Evolutionary conservation across 1,140 invertebrate genomes (phyloP), one percentile per base, ranked within the genome.

Genomic region (Tetranychus cinnabarinus): DNA sequence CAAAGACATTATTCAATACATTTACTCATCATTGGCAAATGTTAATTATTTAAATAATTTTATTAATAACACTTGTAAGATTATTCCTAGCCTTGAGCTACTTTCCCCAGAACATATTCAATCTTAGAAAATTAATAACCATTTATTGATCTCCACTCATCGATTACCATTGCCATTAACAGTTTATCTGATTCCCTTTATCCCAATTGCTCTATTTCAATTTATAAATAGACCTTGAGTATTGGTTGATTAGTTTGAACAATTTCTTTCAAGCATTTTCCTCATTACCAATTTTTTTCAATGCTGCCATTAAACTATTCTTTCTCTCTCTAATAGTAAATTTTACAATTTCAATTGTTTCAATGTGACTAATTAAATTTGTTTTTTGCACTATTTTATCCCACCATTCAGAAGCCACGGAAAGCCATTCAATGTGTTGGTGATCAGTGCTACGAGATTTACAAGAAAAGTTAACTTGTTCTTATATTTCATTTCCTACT

Each of bases 151-250:
- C 23, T 23, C 23, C 23, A 23, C 23, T 23, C 23, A 23, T 23
- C 23, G 23, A 23, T 23, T 23, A 23, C 23, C 23, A n/a, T 47
- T 47, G 23, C 13, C 2, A 47, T n/a, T 15, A 2, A 47, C 2
- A 47, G 23, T 3, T 47, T n/a, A 47, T 15, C 7, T 47, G 13
- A 47, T 47, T 47, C 12, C 7, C 80, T 91, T 59, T 97, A 97
- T 71, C 87, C 81, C 0, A 75, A 84, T 57, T 92, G 93, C 0
- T 78, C 83, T 63, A 89, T 97, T 92, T 69, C 85, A 88, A 59
- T 75, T 74, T 12, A 84, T 96, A 55, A 76, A 78, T 39, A 97
- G 92, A 71, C 90, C 91, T 0, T 61, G 73, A 0, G 83, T 85
- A 47, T 95, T 92, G 70, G 71, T 78, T 1, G 23, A 78, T 77